Evolutionary conservation across 2,113 vertebrate genomes (phyloP).

Genomic region (Pteruthius melanotis): DNA sequence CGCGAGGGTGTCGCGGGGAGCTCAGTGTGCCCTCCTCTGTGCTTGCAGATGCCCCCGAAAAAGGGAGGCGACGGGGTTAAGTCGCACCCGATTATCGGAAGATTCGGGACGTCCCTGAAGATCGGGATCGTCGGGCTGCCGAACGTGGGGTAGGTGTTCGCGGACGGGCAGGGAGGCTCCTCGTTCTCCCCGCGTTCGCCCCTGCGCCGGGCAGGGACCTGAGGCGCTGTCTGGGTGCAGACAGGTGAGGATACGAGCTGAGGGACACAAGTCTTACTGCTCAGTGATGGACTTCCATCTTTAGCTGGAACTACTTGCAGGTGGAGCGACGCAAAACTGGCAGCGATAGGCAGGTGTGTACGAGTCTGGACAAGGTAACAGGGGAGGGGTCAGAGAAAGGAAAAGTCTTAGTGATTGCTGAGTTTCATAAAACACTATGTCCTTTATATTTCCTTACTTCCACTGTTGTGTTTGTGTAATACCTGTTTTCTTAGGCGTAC

Average conservation of each 20-base stretch:
- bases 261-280: accelerated
- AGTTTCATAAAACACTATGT: accelerated
- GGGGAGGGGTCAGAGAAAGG: neutral
- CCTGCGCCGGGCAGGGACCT: neutral
- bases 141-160: slow-evolving; percentile 88
- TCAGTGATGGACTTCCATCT: accelerated
- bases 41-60: slow-evolving; percentile 94
- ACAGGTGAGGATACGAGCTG: accelerated
- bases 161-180: neutral
- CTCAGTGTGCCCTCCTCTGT: neutral
- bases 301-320: neutral
- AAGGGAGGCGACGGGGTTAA: slow-evolving; percentile 90
- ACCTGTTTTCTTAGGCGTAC: accelerated
- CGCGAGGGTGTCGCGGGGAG: neutral
- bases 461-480: accelerated
- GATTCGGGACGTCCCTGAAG: slow-evolving; percentile 96
- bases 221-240: neutral
- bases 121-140: slow-evolving; percentile 98
- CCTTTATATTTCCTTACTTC: neutral
- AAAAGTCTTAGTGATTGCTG: neutral
- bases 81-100: slow-evolving; percentile 86
- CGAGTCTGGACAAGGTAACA: neutral
- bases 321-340: neutral
- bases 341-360: neutral
- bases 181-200: neutral